Conservation (phyloP, 2,888 invertebrate genomes). For the Magallana nippona region DNA sequence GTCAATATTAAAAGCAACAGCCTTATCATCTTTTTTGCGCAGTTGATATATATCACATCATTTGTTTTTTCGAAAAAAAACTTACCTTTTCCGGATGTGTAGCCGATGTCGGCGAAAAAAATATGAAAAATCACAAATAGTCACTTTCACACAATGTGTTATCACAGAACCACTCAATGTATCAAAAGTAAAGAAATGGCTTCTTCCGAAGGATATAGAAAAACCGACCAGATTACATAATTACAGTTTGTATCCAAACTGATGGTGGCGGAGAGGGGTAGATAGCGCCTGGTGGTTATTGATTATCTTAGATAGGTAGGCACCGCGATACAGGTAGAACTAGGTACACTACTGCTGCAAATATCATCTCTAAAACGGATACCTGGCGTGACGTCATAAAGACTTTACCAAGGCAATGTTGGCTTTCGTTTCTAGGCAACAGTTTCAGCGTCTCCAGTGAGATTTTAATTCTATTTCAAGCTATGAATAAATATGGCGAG, state of each 20-base stretch:
- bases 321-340: neutral
- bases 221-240: neutral
- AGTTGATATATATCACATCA: neutral
- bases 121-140: neutral
- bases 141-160: neutral
- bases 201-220: too few relatives aligned
- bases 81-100: neutral
- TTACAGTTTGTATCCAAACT: neutral
- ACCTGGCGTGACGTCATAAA: slow-evolving; percentile 24
- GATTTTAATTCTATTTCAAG: neutral
- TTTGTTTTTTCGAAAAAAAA: neutral
- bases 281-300: neutral
- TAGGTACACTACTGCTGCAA: neutral
- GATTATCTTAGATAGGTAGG: neutral
- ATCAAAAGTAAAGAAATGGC: neutral
- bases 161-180: neutral
- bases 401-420: slow-evolving; percentile 12
- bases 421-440: slow-evolving; percentile 5
- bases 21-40: neutral
- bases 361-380: slow-evolving; percentile 24
- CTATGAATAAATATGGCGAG: neutral
- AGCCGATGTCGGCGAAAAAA: neutral
- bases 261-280: neutral
- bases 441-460: neutral
- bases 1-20: too few relatives aligned